phyloP scores from a whole-genome alignment of 2,888 invertebrate genomes.

The Drosophila pullipes region DNA sequence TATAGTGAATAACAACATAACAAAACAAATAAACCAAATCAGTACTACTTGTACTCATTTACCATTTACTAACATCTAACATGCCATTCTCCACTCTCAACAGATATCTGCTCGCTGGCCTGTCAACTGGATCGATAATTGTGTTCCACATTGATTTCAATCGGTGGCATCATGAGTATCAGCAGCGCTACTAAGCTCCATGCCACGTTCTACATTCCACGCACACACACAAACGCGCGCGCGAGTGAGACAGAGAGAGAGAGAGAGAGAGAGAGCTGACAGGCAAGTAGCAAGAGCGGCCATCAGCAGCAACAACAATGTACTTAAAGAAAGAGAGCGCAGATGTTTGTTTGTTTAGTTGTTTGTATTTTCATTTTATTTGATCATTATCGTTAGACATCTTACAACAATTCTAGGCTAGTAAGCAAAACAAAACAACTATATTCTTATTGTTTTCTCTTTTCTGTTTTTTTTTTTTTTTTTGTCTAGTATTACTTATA shows the following conservation, averaged over 20 bases:
- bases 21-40: not conserved
- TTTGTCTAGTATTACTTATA: conserved; percentile 70
- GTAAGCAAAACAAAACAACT: conserved; percentile 60
- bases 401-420: conserved; percentile 75
- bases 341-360: conserved; percentile 40
- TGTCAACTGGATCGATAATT: conserved; percentile 98
- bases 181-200: conserved; percentile 92
- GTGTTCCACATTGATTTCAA: conserved; percentile 99
- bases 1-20: not conserved
- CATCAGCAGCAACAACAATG: not conserved
- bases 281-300: conserved; percentile 44
- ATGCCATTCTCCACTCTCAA: not conserved
- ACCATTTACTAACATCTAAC: not conserved
- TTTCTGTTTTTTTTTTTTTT: conserved; percentile 39
- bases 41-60: not conserved
- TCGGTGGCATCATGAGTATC: conserved; percentile 98
- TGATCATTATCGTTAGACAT: conserved; percentile 62
- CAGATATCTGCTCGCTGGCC: conserved; percentile 97
- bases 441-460: conserved; percentile 28
- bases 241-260: not conserved
- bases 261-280: conserved; percentile 2
- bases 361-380: conserved; percentile 32
- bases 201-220: conserved; percentile 9
- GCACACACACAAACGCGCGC: not conserved
- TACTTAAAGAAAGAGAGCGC: not conserved